Conservation (phyloP, 2,888 invertebrate genomes). For the Augochlorella aurata region DNA sequence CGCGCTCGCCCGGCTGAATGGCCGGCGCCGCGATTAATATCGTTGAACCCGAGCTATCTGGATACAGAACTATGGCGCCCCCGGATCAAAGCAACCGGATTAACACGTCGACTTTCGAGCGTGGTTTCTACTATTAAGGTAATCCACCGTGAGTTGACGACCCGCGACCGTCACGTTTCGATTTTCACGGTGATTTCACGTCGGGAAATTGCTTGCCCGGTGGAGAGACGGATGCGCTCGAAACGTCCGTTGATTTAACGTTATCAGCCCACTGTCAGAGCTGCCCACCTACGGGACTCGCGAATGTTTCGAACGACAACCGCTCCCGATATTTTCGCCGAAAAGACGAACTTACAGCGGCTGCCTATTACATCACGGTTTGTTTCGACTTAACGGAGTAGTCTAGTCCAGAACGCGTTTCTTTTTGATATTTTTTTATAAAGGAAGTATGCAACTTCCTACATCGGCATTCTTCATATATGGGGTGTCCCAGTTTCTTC, state of each 20-base stretch:
- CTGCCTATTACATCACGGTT: no score
- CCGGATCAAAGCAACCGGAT: constrained; percentile 32
- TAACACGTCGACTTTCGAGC: constrained; percentile 32
- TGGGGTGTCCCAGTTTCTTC: no score
- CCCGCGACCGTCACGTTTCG: not conserved
- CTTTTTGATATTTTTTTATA: no score
- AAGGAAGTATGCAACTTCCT: no score
- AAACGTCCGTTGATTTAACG: constrained; percentile 5
- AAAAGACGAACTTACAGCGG: no score
- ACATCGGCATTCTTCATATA: no score
- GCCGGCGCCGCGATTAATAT: constrained; percentile 40
- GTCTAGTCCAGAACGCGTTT: no score
- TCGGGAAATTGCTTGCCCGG: not conserved
- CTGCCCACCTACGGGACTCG: not conserved
- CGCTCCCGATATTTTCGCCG: not conserved
- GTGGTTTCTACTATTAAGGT: constrained; percentile 27
- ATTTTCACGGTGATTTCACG: constrained; percentile 14
- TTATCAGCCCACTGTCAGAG: not conserved
- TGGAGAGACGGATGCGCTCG: not conserved
- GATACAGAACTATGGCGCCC: constrained; percentile 11
- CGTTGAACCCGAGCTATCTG: constrained; percentile 26
- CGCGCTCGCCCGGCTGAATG: constrained; percentile 24
- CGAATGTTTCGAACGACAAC: not conserved
- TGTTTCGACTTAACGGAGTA: no score
- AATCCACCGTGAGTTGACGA: constrained; percentile 15